Evolutionary conservation across 2,888 invertebrate genomes (phyloP).

Genomic region (Mimachlamys varia): DNA sequence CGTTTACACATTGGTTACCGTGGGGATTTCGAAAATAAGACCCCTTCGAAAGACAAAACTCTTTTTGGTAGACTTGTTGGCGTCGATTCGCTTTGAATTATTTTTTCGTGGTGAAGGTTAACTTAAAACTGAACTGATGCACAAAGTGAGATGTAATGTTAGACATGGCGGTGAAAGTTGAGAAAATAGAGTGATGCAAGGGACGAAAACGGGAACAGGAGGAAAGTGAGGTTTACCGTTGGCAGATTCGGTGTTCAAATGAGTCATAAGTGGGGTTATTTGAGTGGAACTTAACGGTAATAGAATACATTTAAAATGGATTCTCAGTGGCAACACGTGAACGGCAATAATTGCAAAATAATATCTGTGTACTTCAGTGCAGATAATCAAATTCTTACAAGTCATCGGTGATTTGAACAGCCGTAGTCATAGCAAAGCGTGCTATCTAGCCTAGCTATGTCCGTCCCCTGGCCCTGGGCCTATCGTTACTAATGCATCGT

Average conservation of each 20-base stretch:
- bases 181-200: too few species aligned
- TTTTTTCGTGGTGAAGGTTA: too few species aligned
- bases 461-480: neutral
- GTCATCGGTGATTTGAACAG: slow-evolving; percentile 3
- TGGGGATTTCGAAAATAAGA: too few species aligned
- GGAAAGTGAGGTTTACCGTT: too few species aligned
- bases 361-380: neutral
- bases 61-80: too few species aligned
- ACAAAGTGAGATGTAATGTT: too few species aligned
- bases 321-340: neutral
- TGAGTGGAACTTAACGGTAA: neutral
- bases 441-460: neutral
- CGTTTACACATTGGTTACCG: too few species aligned
- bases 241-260: neutral
- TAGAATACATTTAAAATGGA: neutral
- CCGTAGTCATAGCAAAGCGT: neutral
- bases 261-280: neutral
- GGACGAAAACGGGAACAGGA: too few species aligned
- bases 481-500: slow-evolving; percentile 5
- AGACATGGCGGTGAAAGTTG: too few species aligned
- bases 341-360: neutral
- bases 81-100: too few species aligned
- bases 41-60: too few species aligned
- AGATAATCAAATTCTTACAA: slow-evolving; percentile 1
- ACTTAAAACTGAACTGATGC: too few species aligned